These are phyloP conservation scores for Achroia grisella DNA, from an alignment of 1,140 invertebrate species.

Conservation along the genomic window DNA sequence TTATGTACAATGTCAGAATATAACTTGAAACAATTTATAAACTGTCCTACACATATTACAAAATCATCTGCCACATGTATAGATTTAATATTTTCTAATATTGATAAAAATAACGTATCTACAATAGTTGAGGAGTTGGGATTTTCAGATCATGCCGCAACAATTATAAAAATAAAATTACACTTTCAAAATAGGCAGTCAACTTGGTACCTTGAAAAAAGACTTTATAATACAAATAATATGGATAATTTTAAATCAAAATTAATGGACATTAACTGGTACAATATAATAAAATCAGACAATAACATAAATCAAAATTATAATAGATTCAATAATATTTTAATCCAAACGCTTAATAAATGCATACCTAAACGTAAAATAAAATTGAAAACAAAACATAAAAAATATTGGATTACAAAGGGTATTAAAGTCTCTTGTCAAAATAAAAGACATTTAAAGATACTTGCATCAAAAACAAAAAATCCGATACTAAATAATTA, in stretches of 20 bases:
- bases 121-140: slow-evolving; percentile 6
- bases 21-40: slow-evolving; percentile 9
- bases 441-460: too few relatives aligned
- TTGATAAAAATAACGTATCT: too few relatives aligned
- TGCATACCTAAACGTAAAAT: slow-evolving; percentile 16
- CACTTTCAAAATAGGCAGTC: slow-evolving; percentile 1
- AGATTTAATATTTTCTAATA: slow-evolving; percentile 10
- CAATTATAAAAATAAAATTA: background rate
- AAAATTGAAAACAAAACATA: slow-evolving; percentile 12
- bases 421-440: too few relatives aligned
- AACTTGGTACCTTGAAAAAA: slow-evolving; percentile 10
- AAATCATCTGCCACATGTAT: slow-evolving; percentile 2
- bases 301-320: too few relatives aligned
- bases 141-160: slow-evolving; percentile 4
- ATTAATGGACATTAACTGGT: slow-evolving; percentile 11
- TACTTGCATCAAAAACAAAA: slow-evolving; percentile 4
- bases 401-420: slow-evolving; percentile 15
- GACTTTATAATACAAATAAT: slow-evolving; percentile 13
- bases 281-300: slow-evolving; percentile 9
- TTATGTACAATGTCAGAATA: slow-evolving; percentile 8
- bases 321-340: slow-evolving; percentile 6
- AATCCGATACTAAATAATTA: slow-evolving; percentile 11
- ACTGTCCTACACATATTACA: slow-evolving; percentile 3
- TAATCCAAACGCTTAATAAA: slow-evolving; percentile 10
- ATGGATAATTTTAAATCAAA: slow-evolving; percentile 14